Conservation (phyloP, 2,113 vertebrate genomes). For the Poecilia latipinna region DNA sequence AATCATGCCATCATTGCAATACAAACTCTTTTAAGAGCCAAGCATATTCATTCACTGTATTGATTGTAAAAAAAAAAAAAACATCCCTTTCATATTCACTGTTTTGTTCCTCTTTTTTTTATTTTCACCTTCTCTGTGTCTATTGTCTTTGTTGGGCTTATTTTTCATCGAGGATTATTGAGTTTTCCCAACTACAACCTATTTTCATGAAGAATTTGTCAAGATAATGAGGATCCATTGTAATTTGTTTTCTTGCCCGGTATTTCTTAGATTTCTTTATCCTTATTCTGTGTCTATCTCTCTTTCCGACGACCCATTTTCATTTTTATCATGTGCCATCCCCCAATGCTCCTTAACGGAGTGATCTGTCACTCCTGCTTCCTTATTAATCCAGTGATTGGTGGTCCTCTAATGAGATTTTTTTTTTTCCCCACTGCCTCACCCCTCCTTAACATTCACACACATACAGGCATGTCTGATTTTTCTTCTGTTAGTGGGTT, state of each 20-base stretch:
- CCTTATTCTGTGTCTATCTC: slow-evolving; percentile 25
- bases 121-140: slow-evolving; percentile 9
- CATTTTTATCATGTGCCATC: slow-evolving; percentile 10
- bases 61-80: slow-evolving; percentile 1
- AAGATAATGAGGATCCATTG: slow-evolving; percentile 46
- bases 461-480: slow-evolving; percentile 39
- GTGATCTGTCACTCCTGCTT: slow-evolving; percentile 57
- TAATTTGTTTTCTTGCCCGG: slow-evolving; percentile 37
- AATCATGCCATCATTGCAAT: not conserved
- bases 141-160: slow-evolving; percentile 41
- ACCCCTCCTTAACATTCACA: slow-evolving; percentile 2
- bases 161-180: slow-evolving; percentile 48
- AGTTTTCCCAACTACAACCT: slow-evolving; percentile 29
- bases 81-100: not conserved
- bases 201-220: slow-evolving; percentile 54
- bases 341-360: slow-evolving; percentile 1
- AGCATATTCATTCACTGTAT: slow-evolving; percentile 11
- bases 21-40: slow-evolving; percentile 9
- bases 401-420: slow-evolving; percentile 76
- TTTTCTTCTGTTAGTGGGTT: slow-evolving; percentile 78
- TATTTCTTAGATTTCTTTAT: slow-evolving; percentile 22
- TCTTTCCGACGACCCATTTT: slow-evolving; percentile 26
- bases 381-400: slow-evolving; percentile 83
- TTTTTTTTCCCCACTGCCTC: not conserved
- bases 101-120: slow-evolving; percentile 19